Conservation (phyloP, 2,797 vertebrate species). For the Petrocephalus sullivani region DNA sequence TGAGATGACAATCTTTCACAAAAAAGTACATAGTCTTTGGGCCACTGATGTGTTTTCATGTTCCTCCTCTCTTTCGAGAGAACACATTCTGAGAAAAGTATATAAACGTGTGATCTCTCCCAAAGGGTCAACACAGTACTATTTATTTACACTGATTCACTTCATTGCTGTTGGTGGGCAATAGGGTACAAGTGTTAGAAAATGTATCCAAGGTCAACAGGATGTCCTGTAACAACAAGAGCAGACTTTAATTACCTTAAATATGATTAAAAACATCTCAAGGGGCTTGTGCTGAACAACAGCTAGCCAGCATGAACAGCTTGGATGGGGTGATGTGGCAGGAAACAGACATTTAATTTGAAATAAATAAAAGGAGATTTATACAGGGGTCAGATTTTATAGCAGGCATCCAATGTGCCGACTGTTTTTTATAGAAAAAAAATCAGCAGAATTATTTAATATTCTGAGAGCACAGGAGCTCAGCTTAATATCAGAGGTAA, state of each 20-base stretch:
- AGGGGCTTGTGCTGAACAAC: conserved; percentile 5
- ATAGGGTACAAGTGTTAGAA: not conserved
- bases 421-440: conserved; percentile 18
- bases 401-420: conserved; percentile 15
- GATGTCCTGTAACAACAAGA: not conserved
- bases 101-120: not conserved
- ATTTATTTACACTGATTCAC: not conserved
- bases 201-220: not conserved
- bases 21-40: not conserved
- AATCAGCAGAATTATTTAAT: conserved; percentile 23
- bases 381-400: conserved; percentile 21
- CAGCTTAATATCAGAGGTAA: conserved; percentile 16
- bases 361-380: conserved; percentile 25
- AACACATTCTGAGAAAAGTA: not conserved
- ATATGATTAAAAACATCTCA: conserved; percentile 24
- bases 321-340: not conserved
- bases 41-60: not conserved
- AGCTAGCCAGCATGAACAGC: conserved; percentile 9
- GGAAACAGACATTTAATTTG: conserved; percentile 8
- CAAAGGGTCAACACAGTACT: not conserved
- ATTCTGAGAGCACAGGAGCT: conserved; percentile 11
- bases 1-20: conserved; percentile 4
- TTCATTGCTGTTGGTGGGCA: not conserved
- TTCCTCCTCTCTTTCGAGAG: not conserved
- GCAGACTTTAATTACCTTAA: conserved; percentile 18